Base-by-base conservation (phyloP, 1,140 invertebrate genomes). In the Cotesia vestalis region DNA sequence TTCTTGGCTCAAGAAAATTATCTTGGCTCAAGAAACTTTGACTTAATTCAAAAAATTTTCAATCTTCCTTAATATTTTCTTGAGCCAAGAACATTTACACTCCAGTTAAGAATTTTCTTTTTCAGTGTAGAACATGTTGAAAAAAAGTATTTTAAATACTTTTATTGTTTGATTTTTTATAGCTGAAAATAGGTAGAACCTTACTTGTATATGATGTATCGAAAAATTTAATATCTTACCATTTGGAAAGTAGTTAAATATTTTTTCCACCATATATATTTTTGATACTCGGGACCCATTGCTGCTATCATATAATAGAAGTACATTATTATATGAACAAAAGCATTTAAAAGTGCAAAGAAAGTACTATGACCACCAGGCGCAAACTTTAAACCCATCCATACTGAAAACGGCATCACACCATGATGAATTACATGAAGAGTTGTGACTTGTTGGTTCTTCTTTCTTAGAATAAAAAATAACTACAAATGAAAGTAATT, bases 381-480 rank as follows among this genome's bases (percentile, higher is more conserved):
- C n/a, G 95, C 95, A 86, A 97, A 98, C 83, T 97, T 96, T 73
- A 97, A 89, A n/a, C 96, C 96, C 91, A 96, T 95, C 96, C 96
- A 98, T 2, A 97, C 95, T 6, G 92, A 94, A 85, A 97, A 93
- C 8, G 96, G 96, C 96, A 98, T 98, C 78, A 95, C 92, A 64
- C 95, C 95, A 83, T 98, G 96, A 84, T 98, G 96, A 79, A 98
- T 96, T 68, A 98, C 96, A 86, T 98, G 96, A 17, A 98, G 89
- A 34, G 94, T 95, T 9, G 95, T 95, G 69, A 97, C 94, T 81
- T 98, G 96, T 83, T 94, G 91, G 83, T 92, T 94, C 89, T 98
- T 98, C 87, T 96, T 96, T 77, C 95, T 90, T 77, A 96, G 85
- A 78, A 96, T 93, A 87, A 96, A 96, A 90, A 96, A 97, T 76